These are phyloP conservation scores for Rhinolophus ferrumequinum DNA, from an alignment of 2,113 vertebrate genomes.

Conservation along the genomic window DNA sequence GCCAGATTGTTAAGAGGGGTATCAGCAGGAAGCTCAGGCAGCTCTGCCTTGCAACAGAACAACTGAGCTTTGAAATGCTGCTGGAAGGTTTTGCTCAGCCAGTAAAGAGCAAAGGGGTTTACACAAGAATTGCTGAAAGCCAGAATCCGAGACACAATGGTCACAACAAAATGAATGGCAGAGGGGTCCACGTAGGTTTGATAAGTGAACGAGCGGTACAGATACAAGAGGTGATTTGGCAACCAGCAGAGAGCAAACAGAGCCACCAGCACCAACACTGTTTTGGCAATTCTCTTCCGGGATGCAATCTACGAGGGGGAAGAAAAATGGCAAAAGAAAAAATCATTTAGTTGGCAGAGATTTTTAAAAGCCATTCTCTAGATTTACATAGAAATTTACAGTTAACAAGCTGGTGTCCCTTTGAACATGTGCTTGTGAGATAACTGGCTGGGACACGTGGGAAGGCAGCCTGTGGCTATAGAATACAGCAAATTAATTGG, in stretches of 20 bases:
- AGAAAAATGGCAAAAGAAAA: slow-evolving; percentile 16
- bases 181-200: slow-evolving; percentile 83
- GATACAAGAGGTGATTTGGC: slow-evolving; percentile 89
- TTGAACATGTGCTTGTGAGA: neutral
- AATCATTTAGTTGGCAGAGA: slow-evolving; percentile 29
- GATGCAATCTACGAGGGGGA: slow-evolving; percentile 85
- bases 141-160: slow-evolving; percentile 86
- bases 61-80: slow-evolving; percentile 89
- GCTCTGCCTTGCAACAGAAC: slow-evolving; percentile 81
- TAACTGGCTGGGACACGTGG: neutral
- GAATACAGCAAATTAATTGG: slow-evolving; percentile 45
- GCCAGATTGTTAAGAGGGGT: slow-evolving; percentile 77
- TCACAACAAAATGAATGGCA: slow-evolving; percentile 84
- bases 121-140: slow-evolving; percentile 90
- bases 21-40: slow-evolving; percentile 59
- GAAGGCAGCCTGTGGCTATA: slow-evolving; percentile 24
- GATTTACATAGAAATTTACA: slow-evolving; percentile 27
- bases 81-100: slow-evolving; percentile 89
- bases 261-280: slow-evolving; percentile 88
- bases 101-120: slow-evolving; percentile 90
- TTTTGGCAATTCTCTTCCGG: slow-evolving; percentile 90
- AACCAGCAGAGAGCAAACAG: slow-evolving; percentile 91
- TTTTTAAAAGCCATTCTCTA: slow-evolving; percentile 13
- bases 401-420: slow-evolving; percentile 10
- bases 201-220: slow-evolving; percentile 88